Percentiles rank a stretch among this genome's conserved stretches.
Conservation (phyloP, 1,140 invertebrate genomes). For the Drosophila santomea region DNA sequence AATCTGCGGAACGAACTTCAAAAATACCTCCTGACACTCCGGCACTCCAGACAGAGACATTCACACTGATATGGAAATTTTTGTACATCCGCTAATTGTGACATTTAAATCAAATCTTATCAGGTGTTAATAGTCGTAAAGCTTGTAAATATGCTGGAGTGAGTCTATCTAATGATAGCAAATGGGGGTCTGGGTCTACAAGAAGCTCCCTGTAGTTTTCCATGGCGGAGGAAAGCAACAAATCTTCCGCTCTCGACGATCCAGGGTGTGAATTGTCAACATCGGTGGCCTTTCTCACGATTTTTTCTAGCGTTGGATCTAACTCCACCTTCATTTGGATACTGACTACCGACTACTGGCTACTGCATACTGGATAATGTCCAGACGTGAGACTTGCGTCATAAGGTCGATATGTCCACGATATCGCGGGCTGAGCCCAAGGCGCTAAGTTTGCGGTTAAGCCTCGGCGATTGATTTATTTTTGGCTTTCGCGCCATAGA, state of each 20-base stretch:
- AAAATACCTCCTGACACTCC: conserved; percentile 9
- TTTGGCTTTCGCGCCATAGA: conserved; percentile 68
- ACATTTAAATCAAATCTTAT: conserved; percentile 77
- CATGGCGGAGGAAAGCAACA: conserved; percentile 37
- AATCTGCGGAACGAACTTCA: conserved; percentile 11
- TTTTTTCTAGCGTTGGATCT: neutral
- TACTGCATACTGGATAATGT: conserved; percentile 3
- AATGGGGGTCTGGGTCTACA: conserved; percentile 29
- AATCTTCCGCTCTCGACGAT: conserved; percentile 49
- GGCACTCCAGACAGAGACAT: conserved; percentile 28
- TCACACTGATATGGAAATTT: conserved; percentile 66
- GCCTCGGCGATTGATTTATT: conserved; percentile 52
- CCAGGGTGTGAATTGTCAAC: conserved; percentile 54
- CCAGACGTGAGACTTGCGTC: conserved; percentile 67
- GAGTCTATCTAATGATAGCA: conserved; percentile 29
- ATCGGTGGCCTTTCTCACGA: conserved; percentile 46
- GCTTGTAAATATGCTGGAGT: conserved; percentile 45
- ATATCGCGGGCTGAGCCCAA: conserved; percentile 55
- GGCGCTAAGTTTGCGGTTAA: conserved; percentile 54
- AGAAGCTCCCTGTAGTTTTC: conserved; percentile 62
- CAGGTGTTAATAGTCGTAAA: conserved; percentile 75
- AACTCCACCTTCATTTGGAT: conserved; percentile 1
- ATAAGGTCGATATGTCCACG: conserved; percentile 36
- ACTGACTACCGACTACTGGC: neutral
- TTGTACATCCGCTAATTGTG: conserved; percentile 62